These are phyloP conservation scores for Rhamnusium bicolor DNA, from an alignment of 2,888 invertebrate species.

Conservation along the genomic window DNA sequence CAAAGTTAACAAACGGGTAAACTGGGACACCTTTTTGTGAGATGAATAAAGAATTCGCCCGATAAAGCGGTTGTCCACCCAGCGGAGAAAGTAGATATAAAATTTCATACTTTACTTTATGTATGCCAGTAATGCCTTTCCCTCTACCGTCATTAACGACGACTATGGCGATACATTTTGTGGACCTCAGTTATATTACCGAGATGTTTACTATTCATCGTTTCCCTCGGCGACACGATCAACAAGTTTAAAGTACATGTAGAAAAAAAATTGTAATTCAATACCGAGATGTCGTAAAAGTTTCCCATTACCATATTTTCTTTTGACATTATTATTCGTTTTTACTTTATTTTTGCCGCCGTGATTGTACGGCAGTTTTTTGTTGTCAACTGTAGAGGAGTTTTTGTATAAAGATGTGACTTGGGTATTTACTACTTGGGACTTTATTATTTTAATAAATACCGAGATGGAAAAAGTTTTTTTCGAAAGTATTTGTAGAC, in stretches of 20 bases:
- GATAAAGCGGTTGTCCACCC: not conserved
- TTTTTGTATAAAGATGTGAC: not conserved
- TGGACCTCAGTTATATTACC: not conserved
- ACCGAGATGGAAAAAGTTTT: not conserved
- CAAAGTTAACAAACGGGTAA: not conserved
- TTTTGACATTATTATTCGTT: conserved; percentile 4
- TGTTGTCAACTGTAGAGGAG: not conserved
- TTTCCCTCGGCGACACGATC: not conserved
- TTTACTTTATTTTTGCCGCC: not conserved
- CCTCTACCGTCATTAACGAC: not conserved
- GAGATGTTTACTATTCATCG: not conserved
- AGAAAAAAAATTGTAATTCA: conserved; percentile 11
- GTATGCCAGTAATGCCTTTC: not conserved
- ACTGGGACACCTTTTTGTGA: not conserved
- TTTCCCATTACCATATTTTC: not conserved
- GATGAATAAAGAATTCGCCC: not conserved
- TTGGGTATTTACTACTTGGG: not conserved
- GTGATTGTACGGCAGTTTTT: not conserved
- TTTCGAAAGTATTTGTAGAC: too few species aligned
- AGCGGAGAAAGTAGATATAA: not conserved
- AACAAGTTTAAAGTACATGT: not conserved
- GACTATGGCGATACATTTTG: not conserved
- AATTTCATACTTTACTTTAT: too few species aligned
- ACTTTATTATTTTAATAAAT: not conserved
- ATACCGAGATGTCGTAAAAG: not conserved